phyloP scores from a whole-genome alignment of 2,888 invertebrate genomes.

The Eurytoma californica region DNA sequence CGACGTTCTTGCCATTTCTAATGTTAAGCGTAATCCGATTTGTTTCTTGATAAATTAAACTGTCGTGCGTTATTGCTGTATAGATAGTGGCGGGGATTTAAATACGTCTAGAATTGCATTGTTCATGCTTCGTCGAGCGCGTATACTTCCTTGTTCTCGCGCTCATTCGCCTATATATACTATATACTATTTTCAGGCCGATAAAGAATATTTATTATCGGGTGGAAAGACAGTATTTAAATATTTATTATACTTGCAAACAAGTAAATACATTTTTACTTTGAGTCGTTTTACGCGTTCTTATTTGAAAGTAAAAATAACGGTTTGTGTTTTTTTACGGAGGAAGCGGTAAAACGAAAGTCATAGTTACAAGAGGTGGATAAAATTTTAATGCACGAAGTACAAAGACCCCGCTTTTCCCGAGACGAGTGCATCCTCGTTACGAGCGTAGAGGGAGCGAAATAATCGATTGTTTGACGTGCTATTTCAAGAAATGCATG shows the following conservation, averaged over 20 bases:
- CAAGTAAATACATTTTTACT: neutral
- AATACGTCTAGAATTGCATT: neutral
- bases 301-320: neutral
- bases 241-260: neutral
- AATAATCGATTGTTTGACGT: conserved; percentile 61
- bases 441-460: conserved; percentile 51
- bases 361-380: neutral
- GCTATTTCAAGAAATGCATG: conserved; percentile 61
- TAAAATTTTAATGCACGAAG: neutral
- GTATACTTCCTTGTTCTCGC: conserved; percentile 15
- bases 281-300: neutral
- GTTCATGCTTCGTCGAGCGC: conserved; percentile 27
- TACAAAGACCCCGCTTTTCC: conserved; percentile 22
- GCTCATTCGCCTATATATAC: conserved; percentile 9
- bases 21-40: neutral
- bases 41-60: neutral
- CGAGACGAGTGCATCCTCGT: conserved; percentile 27
- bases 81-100: neutral
- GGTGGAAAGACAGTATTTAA: neutral
- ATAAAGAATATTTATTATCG: conserved; percentile 1
- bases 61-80: neutral
- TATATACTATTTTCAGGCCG: neutral
- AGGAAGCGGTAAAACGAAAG: neutral
- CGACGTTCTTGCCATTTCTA: neutral
- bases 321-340: neutral